Base-by-base conservation (phyloP, 2,888 invertebrate species). In the Ennomos erosarius region DNA sequence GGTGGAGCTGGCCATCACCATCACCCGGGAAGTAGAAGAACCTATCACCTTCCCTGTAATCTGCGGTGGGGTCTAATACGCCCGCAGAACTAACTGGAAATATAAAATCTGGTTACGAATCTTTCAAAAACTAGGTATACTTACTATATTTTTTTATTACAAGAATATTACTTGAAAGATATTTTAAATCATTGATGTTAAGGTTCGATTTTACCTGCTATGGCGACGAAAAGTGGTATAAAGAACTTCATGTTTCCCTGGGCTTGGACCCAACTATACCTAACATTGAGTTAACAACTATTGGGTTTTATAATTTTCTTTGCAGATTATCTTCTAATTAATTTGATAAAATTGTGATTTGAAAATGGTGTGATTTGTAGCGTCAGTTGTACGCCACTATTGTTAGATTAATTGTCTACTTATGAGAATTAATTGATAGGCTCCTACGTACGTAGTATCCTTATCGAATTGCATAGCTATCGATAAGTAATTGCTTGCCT, bases 1-100 rank as follows among this genome's bases (percentile, higher is more conserved):
- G 62, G 54, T 79, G 77, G 1, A 75, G 38, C 8, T 46, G 67
- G 1, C 68, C 63, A 38, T 82, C 82, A 1, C 76, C 81, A 54
- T 84, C 83, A 26, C 81, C 82, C 8, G 82, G 75, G 56, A 83
- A 82, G 47, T 73, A 75, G 69, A 86, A 80, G 71, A 73, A 86
- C 50, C 82, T 76, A 55, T 80, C 76, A 42, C 73, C 79, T 62
- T 78, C 76, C 61, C 74, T 64, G 60, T 81, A 78, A 76, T 73
- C 79, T 73, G 62, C 59, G 4, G 45, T 48, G 0, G 73, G 77
- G 68, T 76, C 75, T 74, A 81, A 57, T 9, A 78, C 71, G 73
- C 72, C 76, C 52, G 81, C 82, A 76, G 82, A 68, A 71, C 68
- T 74, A 54, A 68, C 84, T 84, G 59, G 9, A 72, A 74, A 44